Base-by-base conservation (phyloP, 1,140 invertebrate genomes). In the Parasteatoda tepidariorum region DNA sequence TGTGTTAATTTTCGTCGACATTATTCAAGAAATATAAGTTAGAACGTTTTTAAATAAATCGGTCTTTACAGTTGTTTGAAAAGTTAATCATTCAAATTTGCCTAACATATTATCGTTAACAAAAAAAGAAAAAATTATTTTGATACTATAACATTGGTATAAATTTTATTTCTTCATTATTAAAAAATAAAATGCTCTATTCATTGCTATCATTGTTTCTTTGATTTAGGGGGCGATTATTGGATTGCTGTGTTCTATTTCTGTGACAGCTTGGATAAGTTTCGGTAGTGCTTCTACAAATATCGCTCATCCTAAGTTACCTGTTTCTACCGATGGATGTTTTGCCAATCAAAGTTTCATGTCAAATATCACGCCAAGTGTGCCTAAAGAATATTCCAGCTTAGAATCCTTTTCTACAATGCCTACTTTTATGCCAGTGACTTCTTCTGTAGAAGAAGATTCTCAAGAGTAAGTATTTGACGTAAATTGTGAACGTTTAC, bases 261-360 rank as follows among this genome's bases (percentile, higher is more conserved):
- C 91, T 3, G 89, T 96, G 6, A 93, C 95, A 28, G 92, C 94
- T 1, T 96, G 94, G 94, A 93, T 97, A 31, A 95, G 94, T 0
- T 90, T 96, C 15, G 95, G 95, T 2, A 93, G 94, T 0, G 9
- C 76, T 11, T 30, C 57, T 3, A 48, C 79, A 9, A 86, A 83
- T 18, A 57, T 61, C 11, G 89, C 89, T 2, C 81, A 85, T 38
- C 30, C 86, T 67, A 7, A 86, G 79, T 38, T 71, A 88, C 91
- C 92, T 0, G 90, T 93, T 22, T 93, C 91, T 4, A 92, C 92
- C 0, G 90, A 92, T 54, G 94, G 93, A 18, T 96, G 95, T 7
- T 18, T 54, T 5, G 26, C 7, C 13, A 61, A 28, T 30, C 41
- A 55, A 2, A n/a, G 22, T n/a, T 31, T 38, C 18, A 1, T 55